Evolutionary conservation across 2,888 invertebrate species (phyloP).

Genomic region (Cerceris ruficornis): DNA sequence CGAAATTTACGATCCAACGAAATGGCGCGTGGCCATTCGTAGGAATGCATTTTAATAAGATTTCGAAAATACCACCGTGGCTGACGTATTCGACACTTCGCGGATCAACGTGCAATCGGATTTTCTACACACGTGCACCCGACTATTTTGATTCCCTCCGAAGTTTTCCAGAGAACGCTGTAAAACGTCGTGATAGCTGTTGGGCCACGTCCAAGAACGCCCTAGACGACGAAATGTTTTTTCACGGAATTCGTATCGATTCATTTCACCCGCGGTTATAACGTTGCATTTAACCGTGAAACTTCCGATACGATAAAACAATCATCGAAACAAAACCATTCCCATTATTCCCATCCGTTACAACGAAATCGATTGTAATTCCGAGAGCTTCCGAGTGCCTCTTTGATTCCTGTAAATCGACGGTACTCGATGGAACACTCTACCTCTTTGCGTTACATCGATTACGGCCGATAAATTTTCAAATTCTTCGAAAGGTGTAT

Average conservation of each 20-base stretch:
- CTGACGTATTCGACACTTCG: conserved; percentile 13
- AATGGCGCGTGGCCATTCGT: conserved; percentile 2
- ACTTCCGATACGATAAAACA: neutral
- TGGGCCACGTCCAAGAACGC: conserved; percentile 5
- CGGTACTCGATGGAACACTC: neutral
- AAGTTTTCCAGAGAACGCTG: neutral
- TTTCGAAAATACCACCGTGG: neutral
- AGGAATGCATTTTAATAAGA: conserved; percentile 6
- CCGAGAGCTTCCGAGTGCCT: neutral
- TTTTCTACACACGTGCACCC: conserved; percentile 7
- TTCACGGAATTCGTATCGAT: conserved; percentile 10
- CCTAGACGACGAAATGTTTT: neutral
- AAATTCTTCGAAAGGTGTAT: too few species aligned
- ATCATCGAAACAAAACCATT: neutral
- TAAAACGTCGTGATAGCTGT: neutral
- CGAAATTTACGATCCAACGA: conserved; percentile 7
- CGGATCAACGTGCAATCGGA: conserved; percentile 15
- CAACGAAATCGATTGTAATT: neutral
- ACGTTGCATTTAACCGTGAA: neutral
- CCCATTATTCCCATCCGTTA: neutral
- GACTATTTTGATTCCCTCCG: conserved; percentile 3
- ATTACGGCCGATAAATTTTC: too few species aligned
- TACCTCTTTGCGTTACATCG: neutral
- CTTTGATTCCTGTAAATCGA: neutral
- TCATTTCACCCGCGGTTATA: neutral